phyloP scores from a whole-genome alignment of 2,888 invertebrate genomes.

The Dorcus parallelipipedus region DNA sequence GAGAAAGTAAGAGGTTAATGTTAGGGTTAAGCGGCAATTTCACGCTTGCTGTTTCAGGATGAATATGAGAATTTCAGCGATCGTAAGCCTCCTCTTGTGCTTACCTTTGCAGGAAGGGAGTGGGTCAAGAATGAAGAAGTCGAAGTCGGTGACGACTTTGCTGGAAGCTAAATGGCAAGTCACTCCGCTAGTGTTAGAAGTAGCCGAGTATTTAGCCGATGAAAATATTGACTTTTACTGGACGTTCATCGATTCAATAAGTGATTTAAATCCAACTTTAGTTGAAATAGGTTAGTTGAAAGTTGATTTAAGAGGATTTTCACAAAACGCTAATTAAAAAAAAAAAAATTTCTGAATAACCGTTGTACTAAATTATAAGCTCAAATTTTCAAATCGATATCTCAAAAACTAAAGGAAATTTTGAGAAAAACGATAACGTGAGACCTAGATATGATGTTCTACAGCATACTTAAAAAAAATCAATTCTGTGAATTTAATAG shows the following conservation, averaged over 20 bases:
- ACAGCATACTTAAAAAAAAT: too few relatives aligned
- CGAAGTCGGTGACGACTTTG: constrained; percentile 80
- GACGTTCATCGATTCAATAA: constrained; percentile 73
- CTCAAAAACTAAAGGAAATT: too few relatives aligned
- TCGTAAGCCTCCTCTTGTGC: constrained; percentile 11
- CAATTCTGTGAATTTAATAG: too few relatives aligned
- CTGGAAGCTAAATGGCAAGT: constrained; percentile 94
- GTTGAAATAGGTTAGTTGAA: constrained; percentile 57
- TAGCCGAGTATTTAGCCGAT: constrained; percentile 81
- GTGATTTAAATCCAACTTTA: constrained; percentile 59
- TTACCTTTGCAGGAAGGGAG: constrained; percentile 19
- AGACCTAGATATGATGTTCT: too few relatives aligned
- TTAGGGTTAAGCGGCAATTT: neutral
- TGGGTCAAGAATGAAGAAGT: constrained; percentile 49
- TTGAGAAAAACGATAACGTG: too few relatives aligned
- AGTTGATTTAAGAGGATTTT: too few relatives aligned
- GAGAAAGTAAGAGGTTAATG: too few relatives aligned
- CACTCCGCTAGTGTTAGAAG: constrained; percentile 87
- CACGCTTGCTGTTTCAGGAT: neutral
- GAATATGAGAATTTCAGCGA: constrained; percentile 13
- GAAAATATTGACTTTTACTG: constrained; percentile 80
- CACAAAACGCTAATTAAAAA: too few relatives aligned
- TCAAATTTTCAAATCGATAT: too few relatives aligned
- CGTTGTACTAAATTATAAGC: too few relatives aligned
- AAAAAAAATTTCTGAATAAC: too few relatives aligned